phyloP scores from a whole-genome alignment of 2,113 vertebrate species.

The Oreocharis arfaki region DNA sequence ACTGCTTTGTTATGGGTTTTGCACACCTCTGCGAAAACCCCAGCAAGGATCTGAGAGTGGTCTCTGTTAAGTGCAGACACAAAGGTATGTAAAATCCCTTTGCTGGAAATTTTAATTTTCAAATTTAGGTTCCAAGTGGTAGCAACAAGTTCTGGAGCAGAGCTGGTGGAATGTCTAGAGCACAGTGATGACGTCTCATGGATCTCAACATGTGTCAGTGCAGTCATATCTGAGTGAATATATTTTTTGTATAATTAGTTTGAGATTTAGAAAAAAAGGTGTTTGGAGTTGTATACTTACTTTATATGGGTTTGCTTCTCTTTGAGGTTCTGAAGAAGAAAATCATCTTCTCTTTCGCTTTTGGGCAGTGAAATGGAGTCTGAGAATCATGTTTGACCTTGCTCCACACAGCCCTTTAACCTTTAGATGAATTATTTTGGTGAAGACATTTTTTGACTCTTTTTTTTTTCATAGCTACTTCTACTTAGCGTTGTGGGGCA shows the following conservation, averaged over 20 bases:
- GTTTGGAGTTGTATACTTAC: background rate
- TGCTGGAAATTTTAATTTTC: background rate
- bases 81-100: background rate
- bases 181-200: background rate
- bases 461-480: background rate
- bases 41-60: background rate
- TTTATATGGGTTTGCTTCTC: background rate
- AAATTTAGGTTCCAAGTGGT: background rate
- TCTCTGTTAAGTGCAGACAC: background rate
- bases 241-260: background rate
- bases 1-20: background rate
- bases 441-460: background rate
- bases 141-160: background rate
- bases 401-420: background rate
- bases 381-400: background rate
- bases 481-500: fast-evolving
- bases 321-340: background rate
- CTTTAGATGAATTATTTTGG: background rate
- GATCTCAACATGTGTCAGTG: background rate
- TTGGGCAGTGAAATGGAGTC: background rate
- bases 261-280: background rate
- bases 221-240: background rate
- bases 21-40: background rate
- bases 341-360: background rate
- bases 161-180: background rate